These are phyloP conservation scores for Cardiocondyla obscurior DNA, from an alignment of 1,140 invertebrate species.

Conservation along the genomic window DNA sequence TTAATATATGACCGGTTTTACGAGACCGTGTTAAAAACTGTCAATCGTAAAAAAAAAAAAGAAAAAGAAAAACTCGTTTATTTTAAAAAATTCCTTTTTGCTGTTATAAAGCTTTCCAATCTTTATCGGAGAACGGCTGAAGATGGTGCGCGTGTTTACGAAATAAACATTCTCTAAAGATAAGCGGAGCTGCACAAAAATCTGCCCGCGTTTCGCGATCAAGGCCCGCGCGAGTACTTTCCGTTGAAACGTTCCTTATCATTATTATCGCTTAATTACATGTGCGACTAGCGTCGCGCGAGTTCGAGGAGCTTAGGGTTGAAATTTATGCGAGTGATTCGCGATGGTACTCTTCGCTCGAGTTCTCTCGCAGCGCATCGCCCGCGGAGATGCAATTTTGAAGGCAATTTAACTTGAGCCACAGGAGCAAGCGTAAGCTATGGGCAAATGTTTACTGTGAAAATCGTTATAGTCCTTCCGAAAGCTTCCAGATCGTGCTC, in stretches of 20 bases:
- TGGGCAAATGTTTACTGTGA: constrained; percentile 68
- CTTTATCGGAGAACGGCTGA: neutral
- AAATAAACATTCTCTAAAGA: neutral
- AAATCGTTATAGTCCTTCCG: constrained; percentile 65
- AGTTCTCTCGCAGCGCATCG: constrained; percentile 49
- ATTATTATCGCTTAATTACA: constrained; percentile 69
- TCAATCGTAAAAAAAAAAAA: neutral
- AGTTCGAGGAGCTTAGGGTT: constrained; percentile 44
- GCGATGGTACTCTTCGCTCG: constrained; percentile 39
- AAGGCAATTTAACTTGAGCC: constrained; percentile 74
- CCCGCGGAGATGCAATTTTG: constrained; percentile 68
- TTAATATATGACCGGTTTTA: neutral
- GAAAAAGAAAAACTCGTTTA: no score
- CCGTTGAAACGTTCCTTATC: constrained; percentile 65
- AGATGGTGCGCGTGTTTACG: neutral
- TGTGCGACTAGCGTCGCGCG: constrained; percentile 4
- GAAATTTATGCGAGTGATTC: constrained; percentile 65
- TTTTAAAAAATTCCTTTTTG: neutral
- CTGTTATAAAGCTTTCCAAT: neutral
- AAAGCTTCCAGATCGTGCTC: constrained; percentile 29
- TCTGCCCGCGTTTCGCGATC: neutral
- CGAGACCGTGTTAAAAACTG: neutral
- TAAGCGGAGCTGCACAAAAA: neutral
- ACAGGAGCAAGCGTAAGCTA: constrained; percentile 63
- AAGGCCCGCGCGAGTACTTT: neutral